Evolutionary conservation across 2,797 vertebrate genomes (phyloP).

Genomic region (Monodelphis domestica): DNA sequence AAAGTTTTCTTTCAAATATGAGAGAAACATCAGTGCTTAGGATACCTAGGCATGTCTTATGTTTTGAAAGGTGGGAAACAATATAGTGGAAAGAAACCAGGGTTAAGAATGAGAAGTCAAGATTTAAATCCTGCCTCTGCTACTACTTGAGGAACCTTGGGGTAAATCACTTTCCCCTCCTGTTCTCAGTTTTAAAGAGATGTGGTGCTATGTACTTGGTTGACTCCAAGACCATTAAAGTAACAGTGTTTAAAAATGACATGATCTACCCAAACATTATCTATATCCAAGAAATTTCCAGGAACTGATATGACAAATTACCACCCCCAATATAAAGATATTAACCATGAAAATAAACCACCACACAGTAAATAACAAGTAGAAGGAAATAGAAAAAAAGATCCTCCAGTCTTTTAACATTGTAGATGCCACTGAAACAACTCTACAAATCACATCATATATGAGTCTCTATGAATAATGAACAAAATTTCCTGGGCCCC

Average conservation of each 20-base stretch:
- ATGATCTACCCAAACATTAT: neutral
- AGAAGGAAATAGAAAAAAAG: slow-evolving; percentile 20
- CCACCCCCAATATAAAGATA: neutral
- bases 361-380: neutral
- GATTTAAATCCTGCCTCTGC: neutral
- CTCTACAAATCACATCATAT: neutral
- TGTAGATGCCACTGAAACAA: neutral
- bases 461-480: slow-evolving; percentile 1
- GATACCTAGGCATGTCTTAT: neutral
- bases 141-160: neutral
- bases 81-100: neutral
- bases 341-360: neutral
- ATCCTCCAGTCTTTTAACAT: neutral
- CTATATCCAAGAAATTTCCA: neutral
- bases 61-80: neutral
- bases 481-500: slow-evolving; percentile 25
- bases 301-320: neutral
- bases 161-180: neutral
- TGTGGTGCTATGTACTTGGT: neutral
- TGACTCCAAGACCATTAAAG: neutral
- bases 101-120: neutral
- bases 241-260: neutral
- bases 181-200: neutral
- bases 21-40: slow-evolving; percentile 39
- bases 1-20: neutral